Evolutionary conservation across 2,888 invertebrate genomes (phyloP).

Genomic region (Epinotia brunnichana): DNA sequence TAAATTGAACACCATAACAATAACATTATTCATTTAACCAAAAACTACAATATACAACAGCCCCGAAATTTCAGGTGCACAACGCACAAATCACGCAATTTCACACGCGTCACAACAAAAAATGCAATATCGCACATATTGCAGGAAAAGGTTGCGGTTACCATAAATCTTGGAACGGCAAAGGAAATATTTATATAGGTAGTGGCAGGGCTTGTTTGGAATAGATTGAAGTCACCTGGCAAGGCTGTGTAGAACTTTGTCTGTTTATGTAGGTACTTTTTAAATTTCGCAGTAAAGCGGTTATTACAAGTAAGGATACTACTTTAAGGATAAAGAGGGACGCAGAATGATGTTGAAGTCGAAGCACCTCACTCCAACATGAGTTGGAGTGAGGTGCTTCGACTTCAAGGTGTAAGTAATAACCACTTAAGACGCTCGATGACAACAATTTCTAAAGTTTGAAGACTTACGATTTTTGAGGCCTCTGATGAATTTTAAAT

Average conservation of each 20-base stretch:
- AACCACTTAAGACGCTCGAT: no score
- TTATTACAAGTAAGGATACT: background rate
- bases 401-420: no score
- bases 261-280: background rate
- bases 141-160: constrained; percentile 37
- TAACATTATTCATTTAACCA: constrained; percentile 9
- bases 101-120: constrained; percentile 40
- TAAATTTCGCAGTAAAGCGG: background rate
- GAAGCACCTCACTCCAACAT: no score
- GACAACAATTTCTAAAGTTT: no score
- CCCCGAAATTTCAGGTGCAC: constrained; percentile 35
- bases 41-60: constrained; percentile 22
- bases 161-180: constrained; percentile 46
- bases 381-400: no score
- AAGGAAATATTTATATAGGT: constrained; percentile 41
- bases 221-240: constrained; percentile 33
- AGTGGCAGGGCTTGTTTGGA: constrained; percentile 34
- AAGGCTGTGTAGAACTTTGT: constrained; percentile 11
- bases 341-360: no score
- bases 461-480: no score
- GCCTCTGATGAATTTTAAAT: no score
- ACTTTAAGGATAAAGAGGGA: no score
- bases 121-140: constrained; percentile 46
- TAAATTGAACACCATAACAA: constrained; percentile 6
- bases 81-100: constrained; percentile 40